Evolutionary conservation across 1,140 invertebrate species (phyloP).

Genomic region (Elysia chlorotica): DNA sequence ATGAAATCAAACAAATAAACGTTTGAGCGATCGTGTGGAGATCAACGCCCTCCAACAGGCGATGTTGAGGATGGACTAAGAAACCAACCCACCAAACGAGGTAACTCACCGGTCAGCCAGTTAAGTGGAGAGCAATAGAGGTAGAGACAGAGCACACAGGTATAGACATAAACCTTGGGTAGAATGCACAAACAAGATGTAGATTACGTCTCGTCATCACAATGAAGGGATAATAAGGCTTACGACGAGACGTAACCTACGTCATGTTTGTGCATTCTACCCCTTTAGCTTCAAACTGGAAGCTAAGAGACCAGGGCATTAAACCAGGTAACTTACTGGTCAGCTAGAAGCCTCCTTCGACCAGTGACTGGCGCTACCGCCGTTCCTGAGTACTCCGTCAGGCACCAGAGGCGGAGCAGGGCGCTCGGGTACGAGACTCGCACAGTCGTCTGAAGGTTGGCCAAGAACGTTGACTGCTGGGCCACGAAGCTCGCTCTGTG

Average conservation of each 20-base stretch:
- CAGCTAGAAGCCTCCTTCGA: conserved; percentile 20
- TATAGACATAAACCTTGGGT: not conserved
- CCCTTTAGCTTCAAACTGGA: not conserved
- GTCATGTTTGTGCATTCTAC: not conserved
- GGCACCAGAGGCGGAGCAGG: conserved; percentile 28
- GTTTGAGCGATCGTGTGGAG: too few species aligned
- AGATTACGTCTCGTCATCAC: not conserved
- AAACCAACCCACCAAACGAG: too few species aligned
- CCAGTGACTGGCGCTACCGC: not conserved
- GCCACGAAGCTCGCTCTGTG: conserved; percentile 19
- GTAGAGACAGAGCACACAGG: too few species aligned
- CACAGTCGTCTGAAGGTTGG: conserved; percentile 19
- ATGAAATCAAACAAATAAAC: too few species aligned
- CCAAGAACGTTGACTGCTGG: conserved; percentile 19
- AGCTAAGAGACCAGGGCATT: not conserved
- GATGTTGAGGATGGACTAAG: too few species aligned
- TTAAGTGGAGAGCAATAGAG: too few species aligned
- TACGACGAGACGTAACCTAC: not conserved
- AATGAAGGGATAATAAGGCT: not conserved
- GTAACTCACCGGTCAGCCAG: too few species aligned
- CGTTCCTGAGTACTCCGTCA: conserved; percentile 22
- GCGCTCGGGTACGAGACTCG: conserved; percentile 16
- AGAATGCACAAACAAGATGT: not conserved
- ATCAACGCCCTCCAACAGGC: too few species aligned
- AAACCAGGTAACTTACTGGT: not conserved